Evolutionary conservation across 2,888 invertebrate genomes (phyloP), one percentile per base, ranked within the genome.

Genomic region (Platycheirus rosarum): DNA sequence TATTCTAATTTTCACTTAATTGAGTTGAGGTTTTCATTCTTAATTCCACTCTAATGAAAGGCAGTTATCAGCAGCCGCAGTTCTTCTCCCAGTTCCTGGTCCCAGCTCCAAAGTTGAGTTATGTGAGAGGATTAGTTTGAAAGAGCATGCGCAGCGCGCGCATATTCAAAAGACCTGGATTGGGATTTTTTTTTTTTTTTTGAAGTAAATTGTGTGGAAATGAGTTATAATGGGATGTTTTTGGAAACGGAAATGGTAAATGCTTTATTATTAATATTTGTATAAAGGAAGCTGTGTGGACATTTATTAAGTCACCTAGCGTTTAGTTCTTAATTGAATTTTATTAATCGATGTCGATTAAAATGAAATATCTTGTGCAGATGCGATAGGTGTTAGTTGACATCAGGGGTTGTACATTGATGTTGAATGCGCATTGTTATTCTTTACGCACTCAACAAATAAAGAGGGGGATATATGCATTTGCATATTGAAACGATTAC

Each of bases 311-410:
- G n/a, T n/a, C n/a, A 32, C 26, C 60, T 60, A 60, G 40, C 44
- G 44, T 14, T 29, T 51, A 70, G 48, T 35, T 55, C 48, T 63
- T 77, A 82, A 82, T 82, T 82, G 71, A 57, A 68, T 82, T 76
- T 82, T 82, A 82, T 82, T 66, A 82, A 82, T 82, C 71, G 82
- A 29, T 82, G 77, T 73, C 71, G 77, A 82, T 82, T 77, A 73
- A 77, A 77, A 57, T 77, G 77, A 82, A 49, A 68, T 68, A 76
- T 82, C n/a, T 46, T n/a, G 46, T 11, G 66, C 76, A 80, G 76
- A 76, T 76, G 76, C 29, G n/a, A 6, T 44, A 44, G 60, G 60
- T 44, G 44, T 60, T 42, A n/a, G n/a, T n/a, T n/a, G n/a, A n/a
- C n/a, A n/a, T n/a, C n/a, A 60, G 42, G 60, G 60, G 60, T 60